Evolutionary conservation across 2,113 vertebrate species (phyloP), one percentile per base, ranked within the genome.

Genomic region (Platysteira castanea): DNA sequence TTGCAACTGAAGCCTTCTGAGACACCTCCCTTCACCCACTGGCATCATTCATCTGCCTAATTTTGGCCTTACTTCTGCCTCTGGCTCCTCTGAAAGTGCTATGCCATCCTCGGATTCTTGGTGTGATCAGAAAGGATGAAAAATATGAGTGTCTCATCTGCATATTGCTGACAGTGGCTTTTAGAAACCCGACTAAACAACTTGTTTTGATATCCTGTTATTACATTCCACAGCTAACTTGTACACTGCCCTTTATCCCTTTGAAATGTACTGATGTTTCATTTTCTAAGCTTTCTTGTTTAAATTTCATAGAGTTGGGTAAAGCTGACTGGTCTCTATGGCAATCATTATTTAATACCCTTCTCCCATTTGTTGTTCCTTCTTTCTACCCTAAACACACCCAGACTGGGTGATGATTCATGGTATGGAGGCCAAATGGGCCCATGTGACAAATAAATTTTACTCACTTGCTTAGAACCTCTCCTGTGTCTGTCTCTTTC

Each of bases 321-420:
- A 74, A 87, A 96, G 60, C 54, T 83, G 82, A 69, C 41, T 77
- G 59, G 42, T 82, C 54, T 95, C 47, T 77, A 20, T 65, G 35
- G 42, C 27, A 91, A 61, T 76, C 67, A 69, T 85, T 96, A 85
- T 95, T 95, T 96, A 91, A 94, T 83, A 83, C 42, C 37, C 61
- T 95, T 46, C 50, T 83, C 46, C 50, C 49, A 69, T 90, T 93
- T 94, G 63, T 87, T 79, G 70, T 83, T 94, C 42, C 50, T 91
- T 90, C 67, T 87, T 94, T 93, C 90, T 80, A 54, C 33, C 42
- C 82, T 67, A 47, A 78, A 85, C 42, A 76, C 49, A 89, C 21
- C 28, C 3, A 3, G 81, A 46, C 49, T 69, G 33, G 31, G 39
- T 87, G 69, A 75, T 93, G 84, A 95, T 94, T 93, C 84, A 90